Evolutionary conservation across 2,888 invertebrate genomes (phyloP).

Genomic region (Limnephilus rhombicus): DNA sequence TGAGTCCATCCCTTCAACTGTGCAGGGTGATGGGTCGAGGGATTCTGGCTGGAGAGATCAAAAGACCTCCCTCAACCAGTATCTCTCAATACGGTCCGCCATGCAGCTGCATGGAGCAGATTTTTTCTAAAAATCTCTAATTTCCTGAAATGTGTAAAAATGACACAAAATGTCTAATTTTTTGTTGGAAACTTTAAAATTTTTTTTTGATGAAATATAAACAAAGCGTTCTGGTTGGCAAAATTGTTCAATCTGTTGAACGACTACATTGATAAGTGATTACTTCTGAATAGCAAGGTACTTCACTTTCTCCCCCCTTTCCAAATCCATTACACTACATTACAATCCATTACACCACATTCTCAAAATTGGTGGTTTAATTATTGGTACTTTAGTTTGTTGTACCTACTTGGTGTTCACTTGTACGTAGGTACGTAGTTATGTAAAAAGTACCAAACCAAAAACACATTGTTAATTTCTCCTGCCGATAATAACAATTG

Average conservation of each 20-base stretch:
- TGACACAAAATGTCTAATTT: neutral
- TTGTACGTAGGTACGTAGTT: neutral
- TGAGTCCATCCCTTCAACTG: no score
- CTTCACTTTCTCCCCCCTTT: neutral
- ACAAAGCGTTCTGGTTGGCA: neutral
- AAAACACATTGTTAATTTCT: neutral
- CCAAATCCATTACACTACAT: neutral
- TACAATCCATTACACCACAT: neutral
- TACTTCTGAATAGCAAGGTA: neutral
- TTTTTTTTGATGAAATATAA: neutral
- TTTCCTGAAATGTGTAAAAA: no score
- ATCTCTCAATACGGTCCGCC: no score
- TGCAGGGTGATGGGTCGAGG: no score
- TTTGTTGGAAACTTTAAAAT: neutral
- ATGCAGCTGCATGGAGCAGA: no score
- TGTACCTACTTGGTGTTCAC: neutral
- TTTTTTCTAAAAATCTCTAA: no score
- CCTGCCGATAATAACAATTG: neutral
- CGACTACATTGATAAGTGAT: neutral
- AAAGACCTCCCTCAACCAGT: no score
- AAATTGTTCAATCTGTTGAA: neutral
- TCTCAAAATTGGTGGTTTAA: neutral
- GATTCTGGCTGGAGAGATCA: no score
- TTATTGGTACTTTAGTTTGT: neutral
- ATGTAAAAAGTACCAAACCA: neutral